Evolutionary conservation across 1,140 invertebrate genomes (phyloP).

Genomic region (Dryas iulia): DNA sequence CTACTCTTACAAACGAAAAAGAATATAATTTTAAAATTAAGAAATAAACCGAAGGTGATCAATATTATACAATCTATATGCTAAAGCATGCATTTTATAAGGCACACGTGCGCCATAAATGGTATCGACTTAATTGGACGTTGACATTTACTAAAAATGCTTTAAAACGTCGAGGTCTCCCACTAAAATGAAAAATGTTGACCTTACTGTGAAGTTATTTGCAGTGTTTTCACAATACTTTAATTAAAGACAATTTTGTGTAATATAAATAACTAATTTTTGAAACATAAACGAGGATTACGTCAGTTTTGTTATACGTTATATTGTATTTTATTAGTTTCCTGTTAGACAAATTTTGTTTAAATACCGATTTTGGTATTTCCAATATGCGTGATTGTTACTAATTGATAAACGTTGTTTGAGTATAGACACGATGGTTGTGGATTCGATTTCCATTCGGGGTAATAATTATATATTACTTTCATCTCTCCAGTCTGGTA

Average conservation of each 20-base stretch:
- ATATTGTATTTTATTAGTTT: background rate
- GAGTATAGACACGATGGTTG: no score
- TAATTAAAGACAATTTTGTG: background rate
- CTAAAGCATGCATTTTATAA: background rate
- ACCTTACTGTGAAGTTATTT: conserved; percentile 5
- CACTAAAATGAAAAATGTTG: conserved; percentile 4
- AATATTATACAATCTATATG: background rate
- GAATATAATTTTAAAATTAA: background rate
- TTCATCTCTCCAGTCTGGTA: no score
- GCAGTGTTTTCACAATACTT: conserved; percentile 7
- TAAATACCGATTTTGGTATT: background rate
- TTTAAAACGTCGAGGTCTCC: conserved; percentile 14
- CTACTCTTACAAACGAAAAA: background rate
- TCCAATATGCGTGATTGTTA: no score
- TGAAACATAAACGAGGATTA: background rate
- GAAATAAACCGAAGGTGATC: background rate
- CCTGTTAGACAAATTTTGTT: background rate
- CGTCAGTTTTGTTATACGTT: background rate
- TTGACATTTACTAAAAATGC: conserved; percentile 19
- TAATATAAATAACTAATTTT: background rate
- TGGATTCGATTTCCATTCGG: no score
- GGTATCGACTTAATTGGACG: background rate
- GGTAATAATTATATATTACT: no score
- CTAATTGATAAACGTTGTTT: no score
- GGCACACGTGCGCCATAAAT: background rate